Evolutionary conservation across 2,797 vertebrate species (phyloP), one percentile per base, ranked within the genome.

Genomic region (Aulostomus chinensis): DNA sequence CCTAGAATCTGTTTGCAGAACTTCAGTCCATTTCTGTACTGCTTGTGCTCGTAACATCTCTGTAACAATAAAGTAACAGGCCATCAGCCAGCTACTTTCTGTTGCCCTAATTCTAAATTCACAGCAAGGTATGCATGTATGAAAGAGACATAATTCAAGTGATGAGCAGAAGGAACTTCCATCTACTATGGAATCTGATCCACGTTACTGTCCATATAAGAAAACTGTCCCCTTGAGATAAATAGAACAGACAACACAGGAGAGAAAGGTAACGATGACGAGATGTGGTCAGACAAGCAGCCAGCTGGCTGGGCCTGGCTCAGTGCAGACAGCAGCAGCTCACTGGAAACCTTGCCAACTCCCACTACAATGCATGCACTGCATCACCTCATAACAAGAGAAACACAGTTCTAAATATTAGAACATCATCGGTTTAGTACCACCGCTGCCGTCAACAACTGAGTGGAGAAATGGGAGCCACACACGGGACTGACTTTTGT

Each of bases 1-100:
- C 93, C 93, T 78, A 98, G 93, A 74, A 98, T 97, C 87, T 98
- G 96, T 86, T 98, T 98, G 89, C 96, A 98, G 88, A 97, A 98
- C 88, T 97, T 98, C 82, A 98, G 86, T 64, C 96, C 95, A 86
- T 98, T 97, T 90, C 95, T 94, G 88, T 98, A 98, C 80, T 98
- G 96, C 78, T 98, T 98, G 86, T 97, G 95, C 83, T 98, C 96
- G 0, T 98, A 98, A 90, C 96, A 98, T 86, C 94, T 92, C 96
- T 98, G 92, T 14, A 30, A 54, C 2, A 60, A 31, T 29, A 47
- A 11, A 43, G 26, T 21, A 1, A 10, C 9, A 46, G 25, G 20
- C 7, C 18, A 31, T 4, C 29, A 5, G 28, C 9, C 12, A 9
- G 18, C 10, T 11, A 2, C 5, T 10, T 17, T 17, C 17, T 9